Conservation (phyloP, 2,113 vertebrate genomes). For the Oceanites oceanicus region DNA sequence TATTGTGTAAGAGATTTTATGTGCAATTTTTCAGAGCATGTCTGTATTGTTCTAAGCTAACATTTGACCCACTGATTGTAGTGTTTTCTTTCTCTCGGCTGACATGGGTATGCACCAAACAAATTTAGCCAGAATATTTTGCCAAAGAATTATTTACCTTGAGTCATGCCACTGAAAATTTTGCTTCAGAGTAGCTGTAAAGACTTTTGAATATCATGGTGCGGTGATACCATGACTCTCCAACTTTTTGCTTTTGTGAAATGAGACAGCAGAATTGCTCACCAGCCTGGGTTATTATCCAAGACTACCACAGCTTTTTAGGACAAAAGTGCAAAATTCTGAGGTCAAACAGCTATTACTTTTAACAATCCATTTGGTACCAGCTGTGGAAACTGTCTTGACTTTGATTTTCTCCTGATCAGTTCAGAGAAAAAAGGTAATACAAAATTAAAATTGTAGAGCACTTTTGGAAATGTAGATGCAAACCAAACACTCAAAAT, state of each 20-base stretch:
- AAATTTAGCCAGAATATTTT: background rate
- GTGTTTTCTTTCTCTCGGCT: background rate
- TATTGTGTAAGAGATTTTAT: background rate
- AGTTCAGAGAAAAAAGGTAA: background rate
- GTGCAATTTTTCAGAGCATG: fast-evolving
- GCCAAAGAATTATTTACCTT: background rate
- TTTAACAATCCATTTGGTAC: background rate
- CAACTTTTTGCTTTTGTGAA: background rate
- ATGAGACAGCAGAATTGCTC: background rate
- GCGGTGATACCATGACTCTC: background rate
- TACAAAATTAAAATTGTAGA: background rate
- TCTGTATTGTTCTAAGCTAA: background rate
- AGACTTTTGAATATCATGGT: background rate
- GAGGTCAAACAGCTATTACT: background rate
- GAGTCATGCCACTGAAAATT: background rate
- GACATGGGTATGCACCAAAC: background rate
- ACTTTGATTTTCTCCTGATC: background rate
- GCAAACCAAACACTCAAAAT: background rate
- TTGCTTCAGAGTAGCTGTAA: background rate
- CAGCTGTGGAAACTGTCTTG: background rate
- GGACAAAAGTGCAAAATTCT: background rate
- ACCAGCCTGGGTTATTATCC: background rate
- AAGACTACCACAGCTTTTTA: background rate
- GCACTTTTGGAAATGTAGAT: background rate
- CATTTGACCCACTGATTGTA: background rate